Base-by-base conservation (phyloP, 2,888 invertebrate genomes). In the Sabatieria punctata region DNA sequence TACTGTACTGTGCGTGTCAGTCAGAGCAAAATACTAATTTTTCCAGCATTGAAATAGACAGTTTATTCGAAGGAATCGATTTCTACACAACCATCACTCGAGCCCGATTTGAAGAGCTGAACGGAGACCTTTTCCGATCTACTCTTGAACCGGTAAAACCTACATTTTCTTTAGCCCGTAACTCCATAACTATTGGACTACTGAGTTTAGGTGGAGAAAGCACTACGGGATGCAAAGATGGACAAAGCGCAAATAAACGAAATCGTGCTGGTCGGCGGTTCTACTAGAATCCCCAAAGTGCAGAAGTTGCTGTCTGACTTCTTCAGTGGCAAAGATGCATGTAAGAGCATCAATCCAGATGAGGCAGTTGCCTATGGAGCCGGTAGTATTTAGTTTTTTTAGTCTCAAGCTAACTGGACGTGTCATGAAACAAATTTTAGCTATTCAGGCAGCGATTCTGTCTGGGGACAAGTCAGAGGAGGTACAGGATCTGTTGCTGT, bases 111-210 rank as follows among this genome's bases (percentile, higher is more conserved):
- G 93, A 95, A 69, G 91, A 93, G 67, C 73, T 95, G 63, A 85
- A 85, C 68, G 83, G 86, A 13, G 93, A 95, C 69, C 74, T 95
- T 55, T 93, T 97, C 80, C 77, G 89, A 54, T 80, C 82, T 51
- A 93, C 93, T 51, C 78, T 97, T 75, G 88, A 89, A 62, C 91
- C 91, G 4, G 93, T n/a, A n/a, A n/a, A n/a, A n/a, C n/a, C n/a
- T n/a, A n/a, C n/a, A n/a, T n/a, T n/a, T n/a, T n/a, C n/a, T n/a
- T n/a, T n/a, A n/a, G n/a, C n/a, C n/a, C n/a, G n/a, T n/a, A n/a
- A n/a, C n/a, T n/a, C n/a, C n/a, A n/a, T n/a, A n/a, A n/a, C n/a
- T n/a, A n/a, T n/a, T n/a, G n/a, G n/a, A n/a, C n/a, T n/a, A n/a
- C n/a, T n/a, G n/a, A n/a, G n/a, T n/a, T n/a, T n/a, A n/a, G n/a